These are phyloP conservation scores for Bos javanicus DNA, from an alignment of 2,113 vertebrate species.

Conservation along the genomic window DNA sequence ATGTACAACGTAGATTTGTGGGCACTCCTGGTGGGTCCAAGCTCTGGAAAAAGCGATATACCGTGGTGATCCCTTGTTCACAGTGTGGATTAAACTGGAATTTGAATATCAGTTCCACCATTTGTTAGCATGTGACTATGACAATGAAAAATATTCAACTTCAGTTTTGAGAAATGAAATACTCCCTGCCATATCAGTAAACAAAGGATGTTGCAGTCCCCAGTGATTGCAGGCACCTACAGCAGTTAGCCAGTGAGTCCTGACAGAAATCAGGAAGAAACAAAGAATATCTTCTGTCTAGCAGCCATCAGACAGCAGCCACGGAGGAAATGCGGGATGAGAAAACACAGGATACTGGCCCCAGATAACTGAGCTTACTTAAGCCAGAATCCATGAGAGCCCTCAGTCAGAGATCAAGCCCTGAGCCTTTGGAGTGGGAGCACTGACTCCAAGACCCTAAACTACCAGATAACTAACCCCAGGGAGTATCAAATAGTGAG, in stretches of 20 bases:
- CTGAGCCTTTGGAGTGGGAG: background rate
- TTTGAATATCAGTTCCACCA: background rate
- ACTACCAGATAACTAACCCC: background rate
- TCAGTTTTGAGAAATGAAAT: background rate
- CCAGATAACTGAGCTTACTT: background rate
- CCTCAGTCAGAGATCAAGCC: background rate
- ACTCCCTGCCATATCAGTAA: background rate
- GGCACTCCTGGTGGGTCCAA: background rate
- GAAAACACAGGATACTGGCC: background rate
- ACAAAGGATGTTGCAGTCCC: background rate
- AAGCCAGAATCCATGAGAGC: background rate
- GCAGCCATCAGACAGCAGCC: background rate
- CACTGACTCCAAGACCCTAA: background rate
- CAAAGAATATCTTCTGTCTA: background rate
- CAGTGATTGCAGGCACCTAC: background rate
- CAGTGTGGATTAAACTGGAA: background rate
- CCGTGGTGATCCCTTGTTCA: background rate
- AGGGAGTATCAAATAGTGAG: background rate
- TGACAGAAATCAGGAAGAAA: background rate
- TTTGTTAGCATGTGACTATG: background rate
- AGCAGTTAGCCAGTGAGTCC: background rate
- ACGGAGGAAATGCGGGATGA: accelerated
- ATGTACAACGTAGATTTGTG: background rate
- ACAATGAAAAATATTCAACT: background rate
- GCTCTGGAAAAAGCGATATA: background rate